Evolutionary conservation across 2,797 vertebrate genomes (phyloP).

Genomic region (Lagodon rhomboides): DNA sequence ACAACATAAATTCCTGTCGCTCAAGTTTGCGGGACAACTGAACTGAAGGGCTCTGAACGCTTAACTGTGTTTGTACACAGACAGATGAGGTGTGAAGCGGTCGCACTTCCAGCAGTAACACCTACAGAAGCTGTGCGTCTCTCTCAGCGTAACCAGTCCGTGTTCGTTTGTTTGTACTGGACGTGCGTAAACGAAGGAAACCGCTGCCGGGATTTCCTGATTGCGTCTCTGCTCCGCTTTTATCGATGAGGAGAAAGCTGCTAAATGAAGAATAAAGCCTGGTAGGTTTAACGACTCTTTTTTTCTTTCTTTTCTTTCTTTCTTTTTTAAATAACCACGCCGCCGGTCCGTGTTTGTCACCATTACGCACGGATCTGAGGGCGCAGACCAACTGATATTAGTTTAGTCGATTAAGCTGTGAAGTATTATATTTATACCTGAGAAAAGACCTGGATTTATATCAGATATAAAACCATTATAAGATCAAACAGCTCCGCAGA

Average conservation of each 20-base stretch:
- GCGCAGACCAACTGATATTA: conserved; percentile 3
- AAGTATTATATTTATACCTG: background rate
- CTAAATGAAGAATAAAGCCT: conserved; percentile 1
- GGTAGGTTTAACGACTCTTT: conserved; percentile 55
- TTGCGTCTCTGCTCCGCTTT: conserved; percentile 21
- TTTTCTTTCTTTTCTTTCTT: background rate
- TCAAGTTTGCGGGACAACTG: conserved; percentile 16
- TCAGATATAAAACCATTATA: no score
- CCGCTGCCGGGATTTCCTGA: conserved; percentile 33
- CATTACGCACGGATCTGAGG: conserved; percentile 63
- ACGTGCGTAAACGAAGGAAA: conserved; percentile 66
- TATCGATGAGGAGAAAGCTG: background rate
- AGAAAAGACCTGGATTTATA: background rate
- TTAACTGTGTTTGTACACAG: background rate
- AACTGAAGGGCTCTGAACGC: conserved; percentile 4
- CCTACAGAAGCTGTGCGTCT: conserved; percentile 18
- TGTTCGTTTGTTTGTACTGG: conserved; percentile 27
- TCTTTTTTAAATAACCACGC: background rate
- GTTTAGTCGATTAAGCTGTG: background rate
- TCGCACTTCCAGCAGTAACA: background rate
- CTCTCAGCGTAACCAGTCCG: conserved; percentile 10
- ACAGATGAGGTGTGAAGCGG: conserved; percentile 10
- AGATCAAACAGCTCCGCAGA: background rate
- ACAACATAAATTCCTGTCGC: background rate
- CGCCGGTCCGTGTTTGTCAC: background rate